Conservation (phyloP, 1,140 invertebrate species). For the Apis dorsata region DNA sequence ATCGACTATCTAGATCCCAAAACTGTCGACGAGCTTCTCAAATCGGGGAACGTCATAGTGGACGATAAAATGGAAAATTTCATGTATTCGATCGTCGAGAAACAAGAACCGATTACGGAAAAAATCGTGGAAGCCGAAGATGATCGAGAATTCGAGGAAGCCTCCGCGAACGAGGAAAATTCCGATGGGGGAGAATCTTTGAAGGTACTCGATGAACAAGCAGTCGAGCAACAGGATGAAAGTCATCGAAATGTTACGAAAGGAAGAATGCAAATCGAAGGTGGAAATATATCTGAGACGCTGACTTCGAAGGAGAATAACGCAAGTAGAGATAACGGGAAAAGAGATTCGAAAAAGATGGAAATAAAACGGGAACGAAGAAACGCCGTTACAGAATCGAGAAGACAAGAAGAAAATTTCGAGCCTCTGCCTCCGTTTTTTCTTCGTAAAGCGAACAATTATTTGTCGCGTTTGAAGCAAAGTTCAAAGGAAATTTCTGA, state of each 20-base stretch:
- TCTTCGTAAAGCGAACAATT: background rate
- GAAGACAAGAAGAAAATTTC: background rate
- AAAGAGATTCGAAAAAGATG: background rate
- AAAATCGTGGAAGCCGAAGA: too few relatives aligned
- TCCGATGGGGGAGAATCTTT: background rate
- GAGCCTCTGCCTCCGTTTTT: background rate
- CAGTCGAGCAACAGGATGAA: fast-evolving
- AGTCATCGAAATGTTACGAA: background rate
- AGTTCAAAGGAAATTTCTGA: background rate
- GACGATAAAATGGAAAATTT: background rate
- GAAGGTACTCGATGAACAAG: background rate
- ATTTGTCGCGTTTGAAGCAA: background rate
- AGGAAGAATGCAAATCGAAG: background rate
- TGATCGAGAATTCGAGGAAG: background rate
- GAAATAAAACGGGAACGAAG: background rate
- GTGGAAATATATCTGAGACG: background rate
- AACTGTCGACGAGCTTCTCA: background rate
- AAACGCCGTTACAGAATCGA: background rate
- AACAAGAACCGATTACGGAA: background rate
- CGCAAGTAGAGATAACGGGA: too few relatives aligned
- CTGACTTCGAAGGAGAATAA: background rate
- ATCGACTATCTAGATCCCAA: background rate
- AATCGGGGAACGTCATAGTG: background rate
- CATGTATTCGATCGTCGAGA: background rate
- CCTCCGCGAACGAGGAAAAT: background rate